Evolutionary conservation across 2,888 invertebrate species (phyloP), one percentile per base, ranked within the genome.

Genomic region (Chrysina gloriosa): DNA sequence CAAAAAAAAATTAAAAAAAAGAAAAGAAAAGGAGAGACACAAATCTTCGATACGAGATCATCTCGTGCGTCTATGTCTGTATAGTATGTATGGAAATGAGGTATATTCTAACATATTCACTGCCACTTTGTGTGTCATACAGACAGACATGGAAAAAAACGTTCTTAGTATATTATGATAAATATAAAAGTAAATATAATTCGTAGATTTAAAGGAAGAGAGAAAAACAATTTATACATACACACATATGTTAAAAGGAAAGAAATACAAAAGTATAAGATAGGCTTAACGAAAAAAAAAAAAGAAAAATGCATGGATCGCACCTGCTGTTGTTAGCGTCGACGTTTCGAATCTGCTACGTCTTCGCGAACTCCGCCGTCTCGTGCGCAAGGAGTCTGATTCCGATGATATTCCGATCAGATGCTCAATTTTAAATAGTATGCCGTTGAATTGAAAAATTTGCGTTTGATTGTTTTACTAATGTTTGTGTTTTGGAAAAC

Each of bases 361-460:
- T 42, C 14, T 7, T 25, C 25, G 58, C 29, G 27, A 42, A 42
- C 9, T 27, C 16, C 4, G 45, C 27, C 36, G 42, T 6, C 36
- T 23, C 39, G 42, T 27, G n/a, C 25, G 45, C 31, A 29, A 29
- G 31, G 47, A 47, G 47, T 52, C 52, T 52, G 52, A 31, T 52
- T 52, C 34, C 31, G 31, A 52, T 29, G 58, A 61, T 61, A 42
- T 27, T 61, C 16, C 42, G 77, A 80, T 76, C 80, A 78, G 80
- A 80, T 81, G 81, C 81, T 81, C 81, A 81, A 81, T 80, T 80
- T 80, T 80, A 77, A 77, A 77, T 80, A 79, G 78, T 61, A 61
- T 79, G 78, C 76, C 78, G 77, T 61, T 61, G 42, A 61, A 61
- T 61, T 61, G 58, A 61, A 39, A 63, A 54, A 48, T 66, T 21